phyloP scores from a whole-genome alignment of 2,888 invertebrate genomes.

The Mimachlamys varia region DNA sequence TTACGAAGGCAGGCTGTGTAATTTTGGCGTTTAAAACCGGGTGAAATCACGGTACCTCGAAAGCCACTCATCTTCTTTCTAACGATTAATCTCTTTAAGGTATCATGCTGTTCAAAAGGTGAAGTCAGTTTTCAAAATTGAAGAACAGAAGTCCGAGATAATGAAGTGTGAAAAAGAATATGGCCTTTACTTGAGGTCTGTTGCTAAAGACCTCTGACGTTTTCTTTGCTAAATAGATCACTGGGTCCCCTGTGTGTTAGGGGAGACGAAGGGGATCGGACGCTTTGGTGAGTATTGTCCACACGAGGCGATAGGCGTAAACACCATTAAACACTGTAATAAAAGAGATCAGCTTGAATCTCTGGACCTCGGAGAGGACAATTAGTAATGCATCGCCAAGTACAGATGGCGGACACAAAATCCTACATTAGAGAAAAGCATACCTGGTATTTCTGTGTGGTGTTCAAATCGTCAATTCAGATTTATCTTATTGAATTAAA shows the following conservation, averaged over 20 bases:
- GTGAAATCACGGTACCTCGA: not conserved
- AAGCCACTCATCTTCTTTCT: not conserved
- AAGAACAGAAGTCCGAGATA: constrained; percentile 44
- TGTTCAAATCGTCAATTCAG: no score
- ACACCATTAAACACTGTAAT: not conserved
- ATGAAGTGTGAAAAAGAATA: constrained; percentile 56
- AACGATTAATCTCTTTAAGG: constrained; percentile 50
- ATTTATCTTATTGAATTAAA: no score
- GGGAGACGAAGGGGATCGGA: not conserved
- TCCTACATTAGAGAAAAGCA: not conserved
- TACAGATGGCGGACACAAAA: not conserved
- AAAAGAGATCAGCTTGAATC: constrained; percentile 11
- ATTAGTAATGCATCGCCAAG: constrained; percentile 13
- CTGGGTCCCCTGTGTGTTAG: not conserved
- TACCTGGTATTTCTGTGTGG: not conserved
- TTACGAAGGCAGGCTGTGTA: not conserved
- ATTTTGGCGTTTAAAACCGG: constrained; percentile 11
- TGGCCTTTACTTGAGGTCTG: constrained; percentile 42
- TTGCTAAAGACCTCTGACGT: constrained; percentile 15
- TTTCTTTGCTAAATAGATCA: not conserved
- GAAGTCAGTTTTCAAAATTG: constrained; percentile 49
- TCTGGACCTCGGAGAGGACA: not conserved
- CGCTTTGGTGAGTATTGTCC: not conserved
- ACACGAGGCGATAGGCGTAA: not conserved
- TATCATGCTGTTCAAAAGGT: constrained; percentile 40